Evolutionary conservation across 2,888 invertebrate genomes (phyloP), one percentile per base, ranked within the genome.

Genomic region (Glaucopsyche alexis): DNA sequence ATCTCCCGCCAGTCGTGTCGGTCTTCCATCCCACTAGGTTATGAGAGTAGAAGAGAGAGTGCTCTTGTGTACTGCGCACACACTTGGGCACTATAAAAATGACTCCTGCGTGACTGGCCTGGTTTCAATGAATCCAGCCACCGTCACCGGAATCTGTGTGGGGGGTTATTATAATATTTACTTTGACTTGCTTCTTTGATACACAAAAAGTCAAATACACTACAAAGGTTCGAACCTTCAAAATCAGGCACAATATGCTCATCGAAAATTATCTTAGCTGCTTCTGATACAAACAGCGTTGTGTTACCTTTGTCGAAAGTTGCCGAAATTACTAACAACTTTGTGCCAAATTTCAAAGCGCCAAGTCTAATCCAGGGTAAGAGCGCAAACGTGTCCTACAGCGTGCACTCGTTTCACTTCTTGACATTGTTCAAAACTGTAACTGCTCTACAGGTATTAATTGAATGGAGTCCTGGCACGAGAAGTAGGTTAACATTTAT

Each of bases 361-460:
- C 76, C 76, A 79, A 78, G 78, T 80, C 79, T 83, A 83, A 80
- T 81, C 80, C 77, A 76, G 77, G 76, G 79, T 79, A 76, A 81
- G 80, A 82, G 80, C 79, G 79, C 77, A 78, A 81, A 84, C 81
- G 81, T 84, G 85, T 85, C 84, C 82, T 84, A 84, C 85, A 83
- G 80, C 81, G 80, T 79, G 82, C 84, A 84, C 83, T 84, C 81
- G 84, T 84, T 83, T 81, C 78, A 81, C 75, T 77, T 81, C 80
- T 85, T 85, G 85, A 87, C 85, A 84, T 82, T 82, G 84, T 84
- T 85, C 72, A 71, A 71, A 50, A 50, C 86, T 83, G 86, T 74
- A 71, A 74, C 71, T 74, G 71, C 55, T 71, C 66, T 67, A 71
- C 66, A 67, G 71, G 50, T 66, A 40, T 42, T 66, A 66, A 66